A percentile compares a stretch with the other conserved stretches of the same genome.
Evolutionary conservation across 2,113 vertebrate genomes (phyloP).

Genomic region (Indicator maculatus): DNA sequence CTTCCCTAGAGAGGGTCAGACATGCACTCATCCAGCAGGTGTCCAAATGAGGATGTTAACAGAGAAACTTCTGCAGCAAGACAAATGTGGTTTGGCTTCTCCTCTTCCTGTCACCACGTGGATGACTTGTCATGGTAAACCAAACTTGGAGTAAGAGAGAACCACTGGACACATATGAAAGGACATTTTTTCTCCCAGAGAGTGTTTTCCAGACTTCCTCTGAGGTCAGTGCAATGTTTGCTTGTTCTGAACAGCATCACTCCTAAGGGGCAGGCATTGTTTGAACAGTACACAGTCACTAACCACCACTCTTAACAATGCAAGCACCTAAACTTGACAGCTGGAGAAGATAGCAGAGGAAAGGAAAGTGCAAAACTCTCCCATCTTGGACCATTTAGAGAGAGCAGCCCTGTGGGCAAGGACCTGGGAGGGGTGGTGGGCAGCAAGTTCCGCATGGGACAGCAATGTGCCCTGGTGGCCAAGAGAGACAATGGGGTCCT

Average conservation of each 20-base stretch:
- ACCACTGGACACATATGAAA: neutral
- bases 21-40: neutral
- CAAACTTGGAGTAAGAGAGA: neutral
- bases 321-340: neutral
- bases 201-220: constrained; percentile 29
- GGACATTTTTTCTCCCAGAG: neutral
- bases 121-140: neutral
- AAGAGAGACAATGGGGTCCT: no score
- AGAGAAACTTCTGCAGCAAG: neutral
- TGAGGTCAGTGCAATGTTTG: neutral
- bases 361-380: neutral
- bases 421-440: no score
- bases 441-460: no score
- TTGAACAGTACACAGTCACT: neutral
- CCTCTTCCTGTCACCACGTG: neutral
- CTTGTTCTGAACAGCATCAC: neutral
- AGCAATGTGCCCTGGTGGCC: no score
- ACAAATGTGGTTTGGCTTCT: neutral
- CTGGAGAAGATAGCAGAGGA: neutral
- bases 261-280: neutral
- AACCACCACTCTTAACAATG: neutral
- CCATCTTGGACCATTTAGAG: neutral
- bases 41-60: neutral
- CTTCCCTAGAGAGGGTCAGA: neutral
- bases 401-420: no score